phyloP scores from a whole-genome alignment of 1,140 invertebrate species.

The Pteromalus puparum region DNA sequence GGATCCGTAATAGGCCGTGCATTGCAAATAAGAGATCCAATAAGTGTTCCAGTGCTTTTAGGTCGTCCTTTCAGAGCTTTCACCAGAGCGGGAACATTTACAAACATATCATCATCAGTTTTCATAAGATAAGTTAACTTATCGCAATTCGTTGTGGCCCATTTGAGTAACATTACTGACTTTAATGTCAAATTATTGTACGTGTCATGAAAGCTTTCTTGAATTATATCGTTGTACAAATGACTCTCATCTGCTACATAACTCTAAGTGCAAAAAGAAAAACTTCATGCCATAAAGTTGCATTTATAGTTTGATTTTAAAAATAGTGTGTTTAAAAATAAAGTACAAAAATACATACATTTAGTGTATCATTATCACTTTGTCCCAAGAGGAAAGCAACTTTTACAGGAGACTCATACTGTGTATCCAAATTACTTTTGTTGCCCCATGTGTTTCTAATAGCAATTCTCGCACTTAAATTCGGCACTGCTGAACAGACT shows the following conservation, averaged over 20 bases:
- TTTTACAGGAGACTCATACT: slow-evolving; percentile 68
- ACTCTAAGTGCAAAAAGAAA: slow-evolving; percentile 71
- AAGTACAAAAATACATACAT: slow-evolving; percentile 69
- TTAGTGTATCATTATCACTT: slow-evolving; percentile 75
- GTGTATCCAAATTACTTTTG: slow-evolving; percentile 76
- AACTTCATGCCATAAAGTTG: background rate
- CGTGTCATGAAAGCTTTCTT: slow-evolving; percentile 91
- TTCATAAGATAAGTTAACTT: slow-evolving; percentile 85
- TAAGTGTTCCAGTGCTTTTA: slow-evolving; percentile 75
- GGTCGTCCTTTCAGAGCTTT: slow-evolving; percentile 67
- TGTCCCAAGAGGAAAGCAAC: slow-evolving; percentile 78
- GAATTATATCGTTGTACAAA: slow-evolving; percentile 89
- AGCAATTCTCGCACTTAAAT: slow-evolving; percentile 80
- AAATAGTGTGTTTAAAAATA: background rate
- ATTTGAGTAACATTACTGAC: slow-evolving; percentile 90
- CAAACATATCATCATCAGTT: slow-evolving; percentile 90
- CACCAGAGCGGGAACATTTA: slow-evolving; percentile 81
- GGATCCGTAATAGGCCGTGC: slow-evolving; percentile 83
- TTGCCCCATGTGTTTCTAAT: slow-evolving; percentile 90
- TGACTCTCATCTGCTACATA: slow-evolving; percentile 78
- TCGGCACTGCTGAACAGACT: slow-evolving; percentile 82
- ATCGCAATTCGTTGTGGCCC: slow-evolving; percentile 82
- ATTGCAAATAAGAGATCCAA: slow-evolving; percentile 85
- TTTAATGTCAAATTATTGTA: slow-evolving; percentile 96
- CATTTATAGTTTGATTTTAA: background rate